Conservation (phyloP, 2,113 vertebrate species). For the Mormoops blainvillei region DNA sequence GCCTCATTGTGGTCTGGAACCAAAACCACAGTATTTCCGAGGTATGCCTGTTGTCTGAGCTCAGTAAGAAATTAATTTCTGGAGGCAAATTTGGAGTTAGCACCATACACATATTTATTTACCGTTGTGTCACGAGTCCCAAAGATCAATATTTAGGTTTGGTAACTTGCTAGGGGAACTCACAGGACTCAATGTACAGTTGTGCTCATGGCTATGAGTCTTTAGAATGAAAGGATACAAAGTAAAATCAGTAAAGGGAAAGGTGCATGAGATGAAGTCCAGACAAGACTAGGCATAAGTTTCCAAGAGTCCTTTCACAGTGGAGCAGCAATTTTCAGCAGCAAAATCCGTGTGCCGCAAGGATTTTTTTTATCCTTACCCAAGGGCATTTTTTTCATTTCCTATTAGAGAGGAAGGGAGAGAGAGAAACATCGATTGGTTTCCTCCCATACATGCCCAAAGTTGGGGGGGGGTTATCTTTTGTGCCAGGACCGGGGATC, state of each 20-base stretch:
- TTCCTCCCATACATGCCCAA: neutral
- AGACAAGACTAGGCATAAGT: neutral
- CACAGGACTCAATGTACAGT: neutral
- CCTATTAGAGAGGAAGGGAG: neutral
- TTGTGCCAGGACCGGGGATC: neutral
- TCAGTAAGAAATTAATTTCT: slow-evolving; percentile 2
- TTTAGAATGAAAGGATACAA: neutral
- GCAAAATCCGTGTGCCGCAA: neutral
- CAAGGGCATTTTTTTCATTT: neutral
- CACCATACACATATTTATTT: neutral
- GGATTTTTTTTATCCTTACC: neutral
- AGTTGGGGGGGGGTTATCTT: too few species aligned
- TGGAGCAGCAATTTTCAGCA: neutral
- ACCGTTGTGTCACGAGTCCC: neutral
- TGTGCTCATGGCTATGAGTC: neutral
- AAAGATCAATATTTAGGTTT: neutral
- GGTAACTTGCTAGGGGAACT: neutral
- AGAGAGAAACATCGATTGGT: too few species aligned
- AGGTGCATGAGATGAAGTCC: neutral
- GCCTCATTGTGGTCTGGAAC: neutral
- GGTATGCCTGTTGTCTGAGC: neutral
- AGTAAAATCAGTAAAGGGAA: neutral
- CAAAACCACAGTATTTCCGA: neutral
- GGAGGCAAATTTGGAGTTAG: slow-evolving; percentile 1
- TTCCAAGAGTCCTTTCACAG: neutral